phyloP scores from a whole-genome alignment of 2,888 invertebrate genomes.

The Choristoneura rosaceana region DNA sequence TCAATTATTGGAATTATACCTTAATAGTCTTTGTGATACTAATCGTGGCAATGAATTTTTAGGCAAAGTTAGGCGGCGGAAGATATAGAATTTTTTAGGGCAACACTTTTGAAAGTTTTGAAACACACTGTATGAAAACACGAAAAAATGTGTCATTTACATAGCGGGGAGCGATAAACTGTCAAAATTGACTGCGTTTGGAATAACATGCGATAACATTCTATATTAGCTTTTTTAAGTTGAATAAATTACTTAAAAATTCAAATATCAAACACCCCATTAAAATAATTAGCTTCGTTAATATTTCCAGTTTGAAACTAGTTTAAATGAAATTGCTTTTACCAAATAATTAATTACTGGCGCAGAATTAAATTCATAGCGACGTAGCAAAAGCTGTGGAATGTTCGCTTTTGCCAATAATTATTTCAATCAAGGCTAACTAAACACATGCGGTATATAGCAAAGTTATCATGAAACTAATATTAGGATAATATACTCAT shows the following conservation, averaged over 20 bases:
- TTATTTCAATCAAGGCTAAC: neutral
- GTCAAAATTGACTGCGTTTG: too few species aligned
- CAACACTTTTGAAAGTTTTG: too few species aligned
- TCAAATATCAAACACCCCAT: neutral
- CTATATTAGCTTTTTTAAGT: neutral
- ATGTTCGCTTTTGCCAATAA: constrained; percentile 3
- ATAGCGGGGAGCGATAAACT: too few species aligned
- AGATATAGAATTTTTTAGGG: too few species aligned
- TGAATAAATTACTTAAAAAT: neutral
- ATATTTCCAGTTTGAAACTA: neutral
- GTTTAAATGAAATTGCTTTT: constrained; percentile 1
- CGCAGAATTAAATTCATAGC: neutral
- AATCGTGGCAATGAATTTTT: too few species aligned
- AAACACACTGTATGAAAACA: too few species aligned
- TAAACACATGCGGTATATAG: neutral
- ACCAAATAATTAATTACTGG: constrained; percentile 11
- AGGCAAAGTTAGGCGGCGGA: too few species aligned
- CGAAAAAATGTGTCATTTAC: too few species aligned
- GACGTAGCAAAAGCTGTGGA: neutral
- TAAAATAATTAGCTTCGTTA: neutral
- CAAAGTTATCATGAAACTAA: neutral
- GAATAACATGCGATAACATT: too few species aligned
- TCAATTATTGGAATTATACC: too few species aligned
- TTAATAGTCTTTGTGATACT: too few species aligned
- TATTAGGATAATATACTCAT: too few species aligned